Percentiles rank a stretch among this genome's conserved stretches.
Conservation (phyloP, 2,888 invertebrate species). For the Dasysyrphus albostriatus region DNA sequence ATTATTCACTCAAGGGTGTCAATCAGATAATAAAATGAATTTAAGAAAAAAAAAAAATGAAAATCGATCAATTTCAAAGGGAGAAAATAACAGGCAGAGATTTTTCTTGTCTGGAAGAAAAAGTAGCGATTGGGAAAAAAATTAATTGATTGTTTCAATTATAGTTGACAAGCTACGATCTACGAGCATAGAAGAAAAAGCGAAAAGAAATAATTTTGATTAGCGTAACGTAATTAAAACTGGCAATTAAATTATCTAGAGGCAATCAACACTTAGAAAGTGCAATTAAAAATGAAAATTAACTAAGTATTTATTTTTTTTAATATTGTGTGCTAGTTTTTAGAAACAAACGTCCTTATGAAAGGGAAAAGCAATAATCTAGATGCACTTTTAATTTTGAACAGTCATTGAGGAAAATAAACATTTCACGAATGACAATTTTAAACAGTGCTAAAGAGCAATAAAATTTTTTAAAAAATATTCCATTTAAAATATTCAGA, state of each 20-base stretch:
- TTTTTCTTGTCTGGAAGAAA: background rate
- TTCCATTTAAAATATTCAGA: no score
- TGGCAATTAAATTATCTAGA: background rate
- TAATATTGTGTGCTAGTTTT: no score
- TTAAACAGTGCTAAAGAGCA: no score
- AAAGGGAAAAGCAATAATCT: no score
- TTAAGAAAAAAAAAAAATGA: background rate
- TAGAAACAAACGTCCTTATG: no score
- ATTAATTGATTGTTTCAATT: conserved; percentile 26
- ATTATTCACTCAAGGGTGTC: conserved; percentile 66
- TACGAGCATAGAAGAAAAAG: background rate
- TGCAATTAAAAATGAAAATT: background rate
- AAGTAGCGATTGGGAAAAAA: background rate
- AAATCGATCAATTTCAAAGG: conserved; percentile 10
- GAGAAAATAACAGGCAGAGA: background rate
- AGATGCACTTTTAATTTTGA: no score
- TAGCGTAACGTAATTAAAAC: background rate
- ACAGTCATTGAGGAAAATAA: no score
- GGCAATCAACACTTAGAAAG: background rate
- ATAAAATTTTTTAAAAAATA: no score
- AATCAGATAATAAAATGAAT: conserved; percentile 16
- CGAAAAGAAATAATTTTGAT: background rate
- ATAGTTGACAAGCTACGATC: background rate
- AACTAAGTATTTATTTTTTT: background rate
- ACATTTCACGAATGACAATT: no score